Conservation (phyloP, 2,888 invertebrate species). For the Leptinotarsa peninsularis region DNA sequence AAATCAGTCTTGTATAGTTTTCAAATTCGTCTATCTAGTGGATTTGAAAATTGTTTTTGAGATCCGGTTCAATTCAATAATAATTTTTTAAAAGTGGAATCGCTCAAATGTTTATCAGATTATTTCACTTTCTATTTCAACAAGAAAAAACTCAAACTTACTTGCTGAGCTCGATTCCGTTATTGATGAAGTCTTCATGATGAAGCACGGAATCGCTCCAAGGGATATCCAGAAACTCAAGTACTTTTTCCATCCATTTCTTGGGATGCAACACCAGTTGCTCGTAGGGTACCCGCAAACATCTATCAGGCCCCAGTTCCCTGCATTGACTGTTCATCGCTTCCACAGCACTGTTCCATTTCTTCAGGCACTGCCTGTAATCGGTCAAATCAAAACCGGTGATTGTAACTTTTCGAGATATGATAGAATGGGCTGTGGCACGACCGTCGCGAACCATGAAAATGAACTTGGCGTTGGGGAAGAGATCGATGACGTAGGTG, state of each 20-base stretch:
- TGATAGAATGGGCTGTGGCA: slow-evolving; percentile 98
- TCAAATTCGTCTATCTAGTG: too few relatives aligned
- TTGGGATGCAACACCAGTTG: slow-evolving; percentile 95
- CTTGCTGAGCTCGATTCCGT: slow-evolving; percentile 96
- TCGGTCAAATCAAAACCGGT: slow-evolving; percentile 86
- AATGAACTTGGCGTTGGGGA: slow-evolving; percentile 97
- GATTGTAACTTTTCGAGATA: slow-evolving; percentile 84
- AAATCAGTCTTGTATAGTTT: too few relatives aligned
- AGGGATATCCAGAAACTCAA: slow-evolving; percentile 89
- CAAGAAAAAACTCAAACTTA: slow-evolving; percentile 67
- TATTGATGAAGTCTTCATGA: slow-evolving; percentile 97
- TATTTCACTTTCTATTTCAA: too few relatives aligned
- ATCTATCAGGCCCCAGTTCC: slow-evolving; percentile 80
- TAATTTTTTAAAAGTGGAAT: too few relatives aligned
- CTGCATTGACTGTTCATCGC: slow-evolving; percentile 95
- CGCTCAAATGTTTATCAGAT: too few relatives aligned
- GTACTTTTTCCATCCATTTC: slow-evolving; percentile 87
- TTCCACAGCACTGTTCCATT: slow-evolving; percentile 97
- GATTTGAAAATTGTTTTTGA: too few relatives aligned
- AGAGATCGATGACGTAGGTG: slow-evolving; percentile 91
- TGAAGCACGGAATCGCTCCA: slow-evolving; percentile 97
- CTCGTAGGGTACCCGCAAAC: slow-evolving; percentile 94
- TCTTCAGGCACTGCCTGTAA: slow-evolving; percentile 93
- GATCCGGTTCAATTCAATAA: too few relatives aligned
- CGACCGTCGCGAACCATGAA: slow-evolving; percentile 99